Evolutionary conservation across 2,113 vertebrate species (phyloP), one percentile per base, ranked within the genome.

Genomic region (Lamprotornis superbus): DNA sequence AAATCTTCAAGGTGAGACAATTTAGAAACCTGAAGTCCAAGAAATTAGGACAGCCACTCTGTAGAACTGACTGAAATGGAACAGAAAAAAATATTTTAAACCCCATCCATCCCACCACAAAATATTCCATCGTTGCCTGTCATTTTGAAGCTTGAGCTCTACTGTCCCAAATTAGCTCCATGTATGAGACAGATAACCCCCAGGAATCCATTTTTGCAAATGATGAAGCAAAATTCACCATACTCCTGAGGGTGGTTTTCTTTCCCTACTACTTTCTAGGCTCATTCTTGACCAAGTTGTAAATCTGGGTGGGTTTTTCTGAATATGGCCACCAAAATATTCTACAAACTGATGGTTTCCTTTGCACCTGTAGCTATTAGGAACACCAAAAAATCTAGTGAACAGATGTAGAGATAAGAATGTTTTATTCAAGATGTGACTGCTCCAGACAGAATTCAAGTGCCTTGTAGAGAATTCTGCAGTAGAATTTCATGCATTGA

Each of bases 1-100:
- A 64, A 53, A 71, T 75, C 20, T 86, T 93, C 39, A 71, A 88
- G 39, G 39, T 53, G 52, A 94, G 87, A 74, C 10, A 77, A 52
- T 73, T 83, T 60, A 64, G 52, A 40, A 87, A 83, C 31, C 28
- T 20, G 24, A 4, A 9, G 28, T 88, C 75, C 44, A 83, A 78
- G 53, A 89, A 95, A 86, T 56, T 5, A 83, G 55, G 30, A 30
- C 0, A 5, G 73, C 25, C 47, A 56, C 35, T 40, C 22, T 75
- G 39, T 64, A 82, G 12, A 37, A 46, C 31, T 79, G 74, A 69
- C 35, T 68, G 27, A 87, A 83, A 65, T 46, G 15, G 22, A 80
- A 87, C 3, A 42, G 37, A 46, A 71, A 61, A 73, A 64, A 53
- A 9, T 31, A 47, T 60, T 79, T 74, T 49, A 70, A 84, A 63